These are phyloP conservation scores for Drosophila nigromelanica DNA, from an alignment of 1,140 invertebrate species.

Conservation along the genomic window DNA sequence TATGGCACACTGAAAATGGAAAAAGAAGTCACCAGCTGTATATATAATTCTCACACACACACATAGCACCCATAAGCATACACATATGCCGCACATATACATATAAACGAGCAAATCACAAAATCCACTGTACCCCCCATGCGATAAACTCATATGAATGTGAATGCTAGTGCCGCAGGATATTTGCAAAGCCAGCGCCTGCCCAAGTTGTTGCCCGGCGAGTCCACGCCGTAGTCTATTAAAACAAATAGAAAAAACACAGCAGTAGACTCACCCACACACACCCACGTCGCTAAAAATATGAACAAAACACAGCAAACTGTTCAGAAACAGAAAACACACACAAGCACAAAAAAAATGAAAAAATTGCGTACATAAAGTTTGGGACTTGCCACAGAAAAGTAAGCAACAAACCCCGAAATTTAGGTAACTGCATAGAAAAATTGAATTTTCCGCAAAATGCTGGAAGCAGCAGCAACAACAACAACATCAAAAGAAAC, in stretches of 20 bases:
- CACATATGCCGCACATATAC: constrained; percentile 16
- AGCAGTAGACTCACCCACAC: constrained; percentile 20
- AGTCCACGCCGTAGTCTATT: constrained; percentile 59
- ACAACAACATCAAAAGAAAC: background rate
- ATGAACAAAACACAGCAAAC: constrained; percentile 49
- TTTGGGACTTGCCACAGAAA: constrained; percentile 28
- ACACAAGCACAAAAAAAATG: background rate
- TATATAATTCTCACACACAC: constrained; percentile 10
- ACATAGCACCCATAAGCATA: constrained; percentile 1
- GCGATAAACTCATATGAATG: constrained; percentile 75
- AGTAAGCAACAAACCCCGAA: constrained; percentile 54
- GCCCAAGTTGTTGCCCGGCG: constrained; percentile 17
- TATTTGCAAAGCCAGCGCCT: constrained; percentile 66
- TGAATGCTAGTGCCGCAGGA: constrained; percentile 59
- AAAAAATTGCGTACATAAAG: constrained; percentile 50
- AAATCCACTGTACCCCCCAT: constrained; percentile 64
- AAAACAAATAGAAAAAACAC: constrained; percentile 70
- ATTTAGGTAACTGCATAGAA: constrained; percentile 73
- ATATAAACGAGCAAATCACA: constrained; percentile 76
- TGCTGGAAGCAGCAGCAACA: constrained; percentile 42
- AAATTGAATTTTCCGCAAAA: constrained; percentile 70
- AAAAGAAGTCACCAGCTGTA: constrained; percentile 5
- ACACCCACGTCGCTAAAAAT: constrained; percentile 43
- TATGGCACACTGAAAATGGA: constrained; percentile 11
- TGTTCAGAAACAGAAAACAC: background rate